These are phyloP conservation scores for Ceryle rudis DNA, from an alignment of 2,797 vertebrate species.

Conservation along the genomic window DNA sequence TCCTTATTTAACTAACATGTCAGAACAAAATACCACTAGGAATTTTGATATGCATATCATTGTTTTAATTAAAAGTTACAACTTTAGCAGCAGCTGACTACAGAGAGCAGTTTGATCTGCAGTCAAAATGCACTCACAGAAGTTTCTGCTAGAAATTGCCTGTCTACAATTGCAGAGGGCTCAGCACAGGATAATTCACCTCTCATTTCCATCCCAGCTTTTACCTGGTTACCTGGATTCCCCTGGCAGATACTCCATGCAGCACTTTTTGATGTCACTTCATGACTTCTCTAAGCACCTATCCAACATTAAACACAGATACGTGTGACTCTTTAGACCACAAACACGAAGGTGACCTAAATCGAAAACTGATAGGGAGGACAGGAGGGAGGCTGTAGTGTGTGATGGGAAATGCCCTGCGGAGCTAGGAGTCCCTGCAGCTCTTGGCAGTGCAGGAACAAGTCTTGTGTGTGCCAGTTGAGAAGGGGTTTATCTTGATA, in stretches of 20 bases:
- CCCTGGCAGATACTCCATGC: neutral
- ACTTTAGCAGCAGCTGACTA: neutral
- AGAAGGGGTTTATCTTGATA: neutral
- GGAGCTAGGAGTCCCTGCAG: neutral
- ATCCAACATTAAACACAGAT: neutral
- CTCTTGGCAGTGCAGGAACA: neutral
- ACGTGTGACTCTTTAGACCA: neutral
- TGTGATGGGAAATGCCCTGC: neutral
- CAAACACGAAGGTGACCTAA: neutral
- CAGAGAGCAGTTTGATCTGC: neutral
- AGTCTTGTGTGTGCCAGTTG: fast-evolving
- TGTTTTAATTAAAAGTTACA: neutral
- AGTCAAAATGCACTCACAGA: neutral
- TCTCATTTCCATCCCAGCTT: neutral
- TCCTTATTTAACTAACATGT: neutral
- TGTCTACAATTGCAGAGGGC: neutral
- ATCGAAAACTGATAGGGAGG: neutral
- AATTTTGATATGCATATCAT: neutral
- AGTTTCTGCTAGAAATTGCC: neutral
- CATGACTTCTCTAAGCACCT: neutral
- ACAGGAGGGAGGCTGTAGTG: neutral
- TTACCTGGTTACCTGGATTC: neutral
- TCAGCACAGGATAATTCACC: neutral
- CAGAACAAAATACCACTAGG: neutral
- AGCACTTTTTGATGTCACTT: neutral